Percentiles rank a stretch among this genome's conserved stretches.
Evolutionary conservation across 2,888 invertebrate species (phyloP).

Genomic region (Electrophaes corylata): DNA sequence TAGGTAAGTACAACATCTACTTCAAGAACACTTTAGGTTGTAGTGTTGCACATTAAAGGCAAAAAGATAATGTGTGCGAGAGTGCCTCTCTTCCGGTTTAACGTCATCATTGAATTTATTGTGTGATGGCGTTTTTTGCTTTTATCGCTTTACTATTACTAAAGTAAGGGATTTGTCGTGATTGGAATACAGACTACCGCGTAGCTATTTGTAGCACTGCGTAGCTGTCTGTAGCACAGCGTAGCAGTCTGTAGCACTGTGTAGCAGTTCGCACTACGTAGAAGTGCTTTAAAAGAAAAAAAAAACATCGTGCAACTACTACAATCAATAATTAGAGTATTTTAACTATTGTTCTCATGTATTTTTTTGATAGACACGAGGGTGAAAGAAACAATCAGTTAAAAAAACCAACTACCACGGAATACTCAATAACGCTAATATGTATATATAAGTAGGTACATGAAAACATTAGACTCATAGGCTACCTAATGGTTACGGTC

Average conservation of each 20-base stretch:
- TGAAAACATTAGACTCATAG: too few relatives aligned
- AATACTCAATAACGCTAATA: too few relatives aligned
- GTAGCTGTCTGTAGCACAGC: not conserved
- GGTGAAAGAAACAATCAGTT: too few relatives aligned
- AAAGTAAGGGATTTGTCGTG: not conserved
- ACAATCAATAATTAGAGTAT: too few relatives aligned
- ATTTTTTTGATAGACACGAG: too few relatives aligned
- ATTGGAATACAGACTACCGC: not conserved
- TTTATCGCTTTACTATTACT: not conserved
- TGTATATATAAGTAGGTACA: not conserved
- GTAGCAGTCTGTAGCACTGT: slow-evolving; percentile 4
- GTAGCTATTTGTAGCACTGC: not conserved
- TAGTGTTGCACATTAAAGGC: not conserved
- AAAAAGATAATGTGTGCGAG: not conserved
- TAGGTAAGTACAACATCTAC: not conserved
- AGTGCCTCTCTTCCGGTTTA: not conserved
- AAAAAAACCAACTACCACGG: too few relatives aligned
- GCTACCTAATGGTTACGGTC: not conserved
- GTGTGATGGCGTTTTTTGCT: not conserved
- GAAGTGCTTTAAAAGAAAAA: too few relatives aligned
- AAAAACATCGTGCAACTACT: too few relatives aligned
- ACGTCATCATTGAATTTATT: not conserved
- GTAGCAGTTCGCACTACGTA: not conserved
- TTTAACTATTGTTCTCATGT: too few relatives aligned
- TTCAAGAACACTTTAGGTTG: not conserved